These are phyloP conservation scores for Hydroisotoma schaefferi DNA, from an alignment of 2,888 invertebrate genomes.

Conservation along the genomic window DNA sequence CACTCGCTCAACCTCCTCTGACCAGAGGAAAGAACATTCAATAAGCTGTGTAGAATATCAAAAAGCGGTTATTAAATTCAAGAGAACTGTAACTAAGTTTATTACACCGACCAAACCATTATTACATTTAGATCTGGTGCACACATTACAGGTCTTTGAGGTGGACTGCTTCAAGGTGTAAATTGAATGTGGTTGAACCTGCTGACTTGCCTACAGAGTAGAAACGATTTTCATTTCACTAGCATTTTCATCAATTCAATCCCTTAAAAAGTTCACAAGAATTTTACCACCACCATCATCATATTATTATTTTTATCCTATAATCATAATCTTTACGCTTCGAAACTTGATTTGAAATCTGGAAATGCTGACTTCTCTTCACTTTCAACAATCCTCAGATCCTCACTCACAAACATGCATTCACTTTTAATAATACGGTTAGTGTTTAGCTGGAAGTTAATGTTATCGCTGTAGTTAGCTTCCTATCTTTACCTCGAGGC, in stretches of 20 bases:
- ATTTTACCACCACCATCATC: conserved; percentile 5
- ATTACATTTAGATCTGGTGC: background rate
- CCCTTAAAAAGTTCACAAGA: conserved; percentile 1
- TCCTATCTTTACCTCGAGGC: background rate
- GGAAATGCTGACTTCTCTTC: conserved; percentile 9
- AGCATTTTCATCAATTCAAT: conserved; percentile 6
- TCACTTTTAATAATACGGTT: conserved; percentile 10
- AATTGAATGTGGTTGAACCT: conserved; percentile 37
- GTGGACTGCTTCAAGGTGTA: conserved; percentile 32
- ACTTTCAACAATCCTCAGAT: background rate
- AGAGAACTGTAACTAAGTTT: conserved; percentile 13
- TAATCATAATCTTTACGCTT: background rate
- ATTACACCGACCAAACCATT: conserved; percentile 17
- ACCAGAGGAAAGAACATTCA: background rate
- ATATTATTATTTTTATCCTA: conserved; percentile 10
- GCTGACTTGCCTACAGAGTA: conserved; percentile 6
- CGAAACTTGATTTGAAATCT: conserved; percentile 9
- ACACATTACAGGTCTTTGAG: conserved; percentile 10
- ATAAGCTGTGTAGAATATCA: conserved; percentile 6
- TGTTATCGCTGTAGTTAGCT: background rate
- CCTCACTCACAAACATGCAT: background rate
- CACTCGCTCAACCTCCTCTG: background rate
- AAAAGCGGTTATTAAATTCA: conserved; percentile 8
- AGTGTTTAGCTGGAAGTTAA: conserved; percentile 11
- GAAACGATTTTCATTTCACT: conserved; percentile 30